Conservation (phyloP, 2,888 invertebrate genomes). For the Germaria angustata region DNA sequence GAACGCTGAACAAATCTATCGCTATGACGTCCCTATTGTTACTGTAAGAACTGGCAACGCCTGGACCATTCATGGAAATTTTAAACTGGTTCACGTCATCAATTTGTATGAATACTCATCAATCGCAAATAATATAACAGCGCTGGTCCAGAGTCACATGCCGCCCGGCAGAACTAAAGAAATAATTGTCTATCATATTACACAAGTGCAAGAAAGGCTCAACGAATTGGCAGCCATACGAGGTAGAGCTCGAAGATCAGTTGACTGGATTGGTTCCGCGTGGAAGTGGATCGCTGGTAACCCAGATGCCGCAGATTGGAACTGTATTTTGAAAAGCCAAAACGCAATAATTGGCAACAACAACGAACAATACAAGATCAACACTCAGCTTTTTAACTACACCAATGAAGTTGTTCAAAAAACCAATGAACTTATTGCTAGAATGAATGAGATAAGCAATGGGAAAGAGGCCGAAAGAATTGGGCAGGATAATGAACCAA, state of each 20-base stretch:
- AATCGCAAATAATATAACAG: neutral
- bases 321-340: neutral
- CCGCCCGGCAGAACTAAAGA: neutral
- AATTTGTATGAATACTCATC: neutral
- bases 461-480: neutral
- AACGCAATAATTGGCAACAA: neutral
- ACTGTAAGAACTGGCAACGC: neutral
- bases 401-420: neutral
- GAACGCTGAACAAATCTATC: neutral
- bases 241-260: neutral
- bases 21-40: neutral
- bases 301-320: too few relatives aligned
- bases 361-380: neutral
- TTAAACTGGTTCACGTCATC: slow-evolving; percentile 11
- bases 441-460: neutral
- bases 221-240: neutral
- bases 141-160: slow-evolving; percentile 41
- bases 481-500: neutral
- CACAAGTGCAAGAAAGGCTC: slow-evolving; percentile 13
- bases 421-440: neutral
- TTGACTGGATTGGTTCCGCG: neutral
- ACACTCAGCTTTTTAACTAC: neutral
- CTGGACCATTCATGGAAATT: neutral
- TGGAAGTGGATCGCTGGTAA: too few relatives aligned
- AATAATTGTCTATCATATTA: neutral